Base-by-base conservation (phyloP, 2,113 vertebrate species). In the Mugil cephalus region DNA sequence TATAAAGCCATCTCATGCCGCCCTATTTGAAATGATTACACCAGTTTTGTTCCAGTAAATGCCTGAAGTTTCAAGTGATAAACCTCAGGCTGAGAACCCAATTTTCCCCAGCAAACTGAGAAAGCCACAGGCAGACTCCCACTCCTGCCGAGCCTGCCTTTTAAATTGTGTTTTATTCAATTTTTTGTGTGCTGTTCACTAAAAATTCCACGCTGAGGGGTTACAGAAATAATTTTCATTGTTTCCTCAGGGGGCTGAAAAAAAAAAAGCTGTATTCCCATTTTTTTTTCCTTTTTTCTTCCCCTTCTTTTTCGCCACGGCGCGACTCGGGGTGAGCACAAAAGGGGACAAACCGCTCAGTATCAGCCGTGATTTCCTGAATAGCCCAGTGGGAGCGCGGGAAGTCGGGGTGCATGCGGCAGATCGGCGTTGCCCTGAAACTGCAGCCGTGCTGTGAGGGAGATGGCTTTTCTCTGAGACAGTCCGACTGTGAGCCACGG, bases 401-500 rank as follows among this genome's bases (percentile, higher is more conserved):
- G 83, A 82, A 92, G 87, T 90, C 60, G 55, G 73, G 85, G 73
- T 48, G 86, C 82, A 76, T 80, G 60, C 82, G 51, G 84, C 87
- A 79, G 80, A 92, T 88, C 74, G 73, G 73, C 69, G 47, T 67
- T 75, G 89, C 86, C 77, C 88, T 84, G 85, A 85, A 89, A 85
- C 84, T 79, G 90, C 87, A 61, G 79, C 87, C 93, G 82, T 75
- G 92, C 93, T 94, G 93, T 61, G 92, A 92, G 77, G 78, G 87
- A 94, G 93, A 94, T 94, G 85, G 92, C 91, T 94, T 94, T 92
- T 92, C 93, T 93, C 87, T 75, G 88, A 76, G 85, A 91, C 88
- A 82, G 85, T 86, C 88, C 53, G 65, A 90, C 83, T 86, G 88
- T 81, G 87, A 92, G 84, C 87, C 80, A 63, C 58, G 53, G 85